These are phyloP conservation scores for Malurus splendens DNA, from an alignment of 2,797 vertebrate genomes.

Conservation along the genomic window DNA sequence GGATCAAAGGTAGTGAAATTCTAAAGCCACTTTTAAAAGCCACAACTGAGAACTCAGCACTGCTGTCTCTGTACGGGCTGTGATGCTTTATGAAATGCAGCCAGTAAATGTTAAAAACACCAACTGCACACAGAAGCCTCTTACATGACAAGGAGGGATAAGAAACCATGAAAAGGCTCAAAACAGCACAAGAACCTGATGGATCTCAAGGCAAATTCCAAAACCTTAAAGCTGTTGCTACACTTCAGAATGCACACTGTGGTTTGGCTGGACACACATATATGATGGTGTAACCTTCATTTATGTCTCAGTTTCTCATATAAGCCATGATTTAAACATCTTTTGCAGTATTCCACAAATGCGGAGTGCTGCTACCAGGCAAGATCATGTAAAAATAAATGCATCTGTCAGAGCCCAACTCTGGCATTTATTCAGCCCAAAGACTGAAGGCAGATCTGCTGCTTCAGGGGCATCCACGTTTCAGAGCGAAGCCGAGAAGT, in stretches of 20 bases:
- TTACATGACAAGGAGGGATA: not conserved
- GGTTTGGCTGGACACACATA: not conserved
- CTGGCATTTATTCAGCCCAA: not conserved
- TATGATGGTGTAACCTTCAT: rapidly evolving
- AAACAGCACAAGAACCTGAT: not conserved
- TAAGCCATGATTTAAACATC: not conserved
- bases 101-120: not conserved
- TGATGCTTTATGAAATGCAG: not conserved
- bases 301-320: not conserved
- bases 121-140: not conserved
- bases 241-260: not conserved
- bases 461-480: not conserved
- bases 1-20: not conserved
- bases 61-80: not conserved
- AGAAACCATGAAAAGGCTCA: not conserved
- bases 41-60: not conserved
- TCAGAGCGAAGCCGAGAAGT: not conserved
- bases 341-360: not conserved
- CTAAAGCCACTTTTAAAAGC: not conserved
- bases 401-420: not conserved
- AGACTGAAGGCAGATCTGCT: not conserved
- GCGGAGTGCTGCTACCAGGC: not conserved
- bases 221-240: not conserved
- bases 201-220: not conserved
- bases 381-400: not conserved